phyloP scores from a whole-genome alignment of 2,113 vertebrate genomes.

The Leptocoma aspasia region DNA sequence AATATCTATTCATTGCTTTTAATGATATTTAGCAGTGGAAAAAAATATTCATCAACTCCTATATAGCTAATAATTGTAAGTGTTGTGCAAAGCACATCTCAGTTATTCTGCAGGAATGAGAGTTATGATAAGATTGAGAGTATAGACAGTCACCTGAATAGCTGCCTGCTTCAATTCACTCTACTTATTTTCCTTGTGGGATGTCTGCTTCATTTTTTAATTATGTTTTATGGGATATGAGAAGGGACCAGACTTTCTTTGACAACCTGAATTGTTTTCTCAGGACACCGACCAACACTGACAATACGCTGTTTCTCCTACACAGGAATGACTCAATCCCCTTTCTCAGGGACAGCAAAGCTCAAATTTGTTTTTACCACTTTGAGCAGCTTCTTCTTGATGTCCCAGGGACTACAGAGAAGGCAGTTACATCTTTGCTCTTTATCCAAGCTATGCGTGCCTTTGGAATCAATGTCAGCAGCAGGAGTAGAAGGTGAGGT shows the following conservation, averaged over 20 bases:
- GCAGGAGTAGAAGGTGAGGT: neutral
- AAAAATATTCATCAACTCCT: neutral
- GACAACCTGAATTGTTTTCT: neutral
- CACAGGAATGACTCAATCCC: neutral
- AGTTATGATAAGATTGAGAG: neutral
- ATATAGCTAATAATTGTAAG: neutral
- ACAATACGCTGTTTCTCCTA: neutral
- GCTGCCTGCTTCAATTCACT: neutral
- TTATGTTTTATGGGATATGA: neutral
- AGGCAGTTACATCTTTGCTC: neutral
- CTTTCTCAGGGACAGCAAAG: neutral
- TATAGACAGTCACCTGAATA: neutral
- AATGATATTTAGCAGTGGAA: neutral
- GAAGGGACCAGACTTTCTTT: neutral
- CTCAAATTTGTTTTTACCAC: neutral
- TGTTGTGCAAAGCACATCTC: neutral
- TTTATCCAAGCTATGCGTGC: neutral
- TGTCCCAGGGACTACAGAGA: neutral
- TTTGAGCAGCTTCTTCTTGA: neutral
- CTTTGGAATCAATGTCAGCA: conserved; percentile 30
- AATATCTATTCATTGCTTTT: neutral
- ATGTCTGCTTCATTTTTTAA: neutral
- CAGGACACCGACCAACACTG: neutral
- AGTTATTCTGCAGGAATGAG: neutral
- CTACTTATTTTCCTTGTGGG: neutral